These are phyloP conservation scores for Scelioninae gen. 1 DNA, from an alignment of 2,888 invertebrate species.

Conservation along the genomic window DNA sequence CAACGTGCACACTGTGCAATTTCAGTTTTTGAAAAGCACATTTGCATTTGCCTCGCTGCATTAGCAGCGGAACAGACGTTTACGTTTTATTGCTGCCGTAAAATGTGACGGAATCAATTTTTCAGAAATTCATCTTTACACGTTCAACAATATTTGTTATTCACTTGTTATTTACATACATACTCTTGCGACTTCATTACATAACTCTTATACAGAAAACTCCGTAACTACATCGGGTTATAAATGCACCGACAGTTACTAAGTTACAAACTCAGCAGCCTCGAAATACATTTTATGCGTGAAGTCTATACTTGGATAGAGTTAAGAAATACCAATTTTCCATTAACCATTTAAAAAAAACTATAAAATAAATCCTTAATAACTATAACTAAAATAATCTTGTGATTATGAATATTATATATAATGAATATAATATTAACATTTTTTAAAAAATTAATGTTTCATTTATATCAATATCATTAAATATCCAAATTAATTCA, in stretches of 20 bases:
- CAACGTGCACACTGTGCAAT: neutral
- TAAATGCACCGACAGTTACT: constrained; percentile 24
- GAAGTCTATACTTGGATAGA: constrained; percentile 14
- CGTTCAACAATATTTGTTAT: neutral
- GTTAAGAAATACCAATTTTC: constrained; percentile 36
- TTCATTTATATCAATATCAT: too few species aligned
- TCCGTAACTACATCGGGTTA: constrained; percentile 31
- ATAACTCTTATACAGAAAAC: constrained; percentile 29
- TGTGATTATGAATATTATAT: neutral
- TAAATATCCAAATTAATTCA: too few species aligned
- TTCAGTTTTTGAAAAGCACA: neutral
- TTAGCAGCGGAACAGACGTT: constrained; percentile 3
- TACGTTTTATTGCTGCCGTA: constrained; percentile 1
- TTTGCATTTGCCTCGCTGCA: neutral
- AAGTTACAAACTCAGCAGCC: constrained; percentile 46
- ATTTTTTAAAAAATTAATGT: too few species aligned
- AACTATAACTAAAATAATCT: neutral
- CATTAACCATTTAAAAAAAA: neutral
- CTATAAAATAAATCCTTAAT: neutral
- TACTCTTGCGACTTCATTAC: constrained; percentile 21
- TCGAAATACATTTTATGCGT: constrained; percentile 23
- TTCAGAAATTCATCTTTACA: constrained; percentile 12
- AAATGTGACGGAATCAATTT: constrained; percentile 20
- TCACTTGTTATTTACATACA: constrained; percentile 18
- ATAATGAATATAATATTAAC: too few species aligned